Evolutionary conservation across 2,888 invertebrate genomes (phyloP).

Genomic region (Zygaena filipendulae): DNA sequence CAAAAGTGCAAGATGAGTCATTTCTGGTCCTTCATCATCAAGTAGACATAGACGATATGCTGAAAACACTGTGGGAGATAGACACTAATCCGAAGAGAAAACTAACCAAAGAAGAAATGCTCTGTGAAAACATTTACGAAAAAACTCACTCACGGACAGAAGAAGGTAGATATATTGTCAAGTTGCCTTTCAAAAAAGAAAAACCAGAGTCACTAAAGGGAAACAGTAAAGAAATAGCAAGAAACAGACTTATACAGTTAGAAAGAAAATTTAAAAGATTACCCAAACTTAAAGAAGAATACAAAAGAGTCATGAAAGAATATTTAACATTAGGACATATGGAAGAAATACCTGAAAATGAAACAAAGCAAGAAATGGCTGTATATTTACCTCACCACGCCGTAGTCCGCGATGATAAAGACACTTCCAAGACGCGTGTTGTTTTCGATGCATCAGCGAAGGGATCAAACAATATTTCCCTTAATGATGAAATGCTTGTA

Average conservation of each 20-base stretch:
- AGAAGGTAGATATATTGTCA: conserved; percentile 17
- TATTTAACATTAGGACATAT: conserved; percentile 7
- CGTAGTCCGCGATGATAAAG: conserved; percentile 10
- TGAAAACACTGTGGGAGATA: conserved; percentile 15
- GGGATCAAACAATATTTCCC: no score
- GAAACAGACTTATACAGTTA: conserved; percentile 15
- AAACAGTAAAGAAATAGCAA: conserved; percentile 16
- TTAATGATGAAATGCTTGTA: conserved; percentile 19
- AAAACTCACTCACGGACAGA: conserved; percentile 12
- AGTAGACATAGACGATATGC: conserved; percentile 10
- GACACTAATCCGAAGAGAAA: conserved; percentile 11
- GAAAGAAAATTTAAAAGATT: conserved; percentile 13
- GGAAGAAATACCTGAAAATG: not conserved
- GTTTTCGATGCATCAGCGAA: no score
- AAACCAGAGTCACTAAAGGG: conserved; percentile 10
- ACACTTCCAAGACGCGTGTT: conserved; percentile 13
- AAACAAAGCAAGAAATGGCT: not conserved
- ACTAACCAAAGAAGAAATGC: conserved; percentile 14
- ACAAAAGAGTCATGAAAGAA: no score
- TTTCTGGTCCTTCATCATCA: conserved; percentile 12
- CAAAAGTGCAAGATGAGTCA: no score
- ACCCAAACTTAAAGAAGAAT: no score
- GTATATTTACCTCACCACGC: conserved; percentile 12
- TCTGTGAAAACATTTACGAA: conserved; percentile 18
- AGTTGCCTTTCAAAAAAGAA: conserved; percentile 15